Percentiles rank a stretch among this genome's conserved stretches.
These are phyloP conservation scores for Pogonocichla stellata DNA, from an alignment of 2,113 vertebrate genomes.

Conservation along the genomic window DNA sequence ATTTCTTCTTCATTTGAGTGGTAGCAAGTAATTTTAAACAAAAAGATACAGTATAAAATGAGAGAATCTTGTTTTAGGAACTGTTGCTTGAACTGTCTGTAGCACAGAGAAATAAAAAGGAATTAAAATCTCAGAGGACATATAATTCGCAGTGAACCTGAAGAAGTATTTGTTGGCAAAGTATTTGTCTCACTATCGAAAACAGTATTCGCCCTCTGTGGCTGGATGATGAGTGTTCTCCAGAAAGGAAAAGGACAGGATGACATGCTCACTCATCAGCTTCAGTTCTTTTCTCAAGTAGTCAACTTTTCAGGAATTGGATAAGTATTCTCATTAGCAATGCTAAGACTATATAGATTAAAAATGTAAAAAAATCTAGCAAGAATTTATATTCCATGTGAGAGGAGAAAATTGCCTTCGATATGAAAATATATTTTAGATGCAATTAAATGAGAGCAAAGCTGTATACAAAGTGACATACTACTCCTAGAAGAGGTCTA, in stretches of 20 bases:
- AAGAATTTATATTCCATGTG: not conserved
- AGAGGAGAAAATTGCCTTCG: not conserved
- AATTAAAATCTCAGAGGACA: not conserved
- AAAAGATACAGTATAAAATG: not conserved
- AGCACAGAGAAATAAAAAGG: not conserved
- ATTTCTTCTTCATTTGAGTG: not conserved
- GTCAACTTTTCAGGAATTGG: not conserved
- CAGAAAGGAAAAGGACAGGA: not conserved
- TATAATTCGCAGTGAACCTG: not conserved
- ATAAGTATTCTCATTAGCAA: not conserved
- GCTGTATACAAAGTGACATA: not conserved
- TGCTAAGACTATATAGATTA: not conserved
- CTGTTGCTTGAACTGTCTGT: not conserved
- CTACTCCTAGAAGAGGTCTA: not conserved
- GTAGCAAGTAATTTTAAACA: not conserved
- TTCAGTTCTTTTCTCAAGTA: not conserved
- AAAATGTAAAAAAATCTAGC: not conserved
- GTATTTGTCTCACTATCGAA: not conserved
- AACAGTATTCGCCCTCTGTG: not conserved
- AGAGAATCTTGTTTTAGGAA: not conserved
- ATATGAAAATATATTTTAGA: not conserved
- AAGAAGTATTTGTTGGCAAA: not conserved
- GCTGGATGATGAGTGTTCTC: not conserved
- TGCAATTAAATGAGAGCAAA: not conserved
- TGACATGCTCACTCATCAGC: not conserved